Conservation (phyloP, 1,140 invertebrate species). For the Conus ventricosus region DNA sequence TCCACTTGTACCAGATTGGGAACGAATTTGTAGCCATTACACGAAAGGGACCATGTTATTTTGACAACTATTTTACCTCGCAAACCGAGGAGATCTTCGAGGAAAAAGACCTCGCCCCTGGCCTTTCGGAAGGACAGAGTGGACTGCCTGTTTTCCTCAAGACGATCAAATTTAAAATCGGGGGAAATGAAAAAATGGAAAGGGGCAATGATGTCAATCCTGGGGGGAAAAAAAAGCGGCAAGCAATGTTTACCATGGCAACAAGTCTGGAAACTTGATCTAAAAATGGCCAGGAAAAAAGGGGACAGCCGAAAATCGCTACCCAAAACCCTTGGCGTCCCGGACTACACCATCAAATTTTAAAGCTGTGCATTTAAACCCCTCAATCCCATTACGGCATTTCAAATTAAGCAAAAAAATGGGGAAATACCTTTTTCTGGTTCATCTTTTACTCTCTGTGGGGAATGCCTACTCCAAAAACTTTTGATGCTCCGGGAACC, state of each 20-base stretch:
- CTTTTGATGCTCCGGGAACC: not conserved
- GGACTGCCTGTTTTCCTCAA: not conserved
- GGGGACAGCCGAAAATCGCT: not conserved
- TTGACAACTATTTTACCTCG: conserved; percentile 46
- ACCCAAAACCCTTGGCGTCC: not conserved
- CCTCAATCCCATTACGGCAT: not conserved
- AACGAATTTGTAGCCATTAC: conserved; percentile 13
- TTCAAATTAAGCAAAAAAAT: not conserved
- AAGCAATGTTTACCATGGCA: not conserved
- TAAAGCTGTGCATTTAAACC: not conserved
- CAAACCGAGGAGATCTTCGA: conserved; percentile 19
- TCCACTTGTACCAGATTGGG: conserved; percentile 32
- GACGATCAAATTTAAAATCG: not conserved
- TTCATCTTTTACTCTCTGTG: not conserved
- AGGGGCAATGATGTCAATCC: not conserved
- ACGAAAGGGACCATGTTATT: conserved; percentile 42
- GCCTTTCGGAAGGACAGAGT: not conserved
- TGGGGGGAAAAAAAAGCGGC: not conserved
- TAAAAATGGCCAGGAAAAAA: not conserved
- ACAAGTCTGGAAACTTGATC: not conserved
- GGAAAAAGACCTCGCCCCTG: conserved; percentile 12
- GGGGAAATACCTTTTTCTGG: conserved; percentile 19
- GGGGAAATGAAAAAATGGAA: conserved; percentile 11
- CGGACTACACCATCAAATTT: not conserved
- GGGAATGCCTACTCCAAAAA: not conserved